A percentile compares a stretch with the other conserved stretches of the same genome.
Evolutionary conservation across 2,113 vertebrate species (phyloP).

Genomic region (Cyanoliseus patagonus): DNA sequence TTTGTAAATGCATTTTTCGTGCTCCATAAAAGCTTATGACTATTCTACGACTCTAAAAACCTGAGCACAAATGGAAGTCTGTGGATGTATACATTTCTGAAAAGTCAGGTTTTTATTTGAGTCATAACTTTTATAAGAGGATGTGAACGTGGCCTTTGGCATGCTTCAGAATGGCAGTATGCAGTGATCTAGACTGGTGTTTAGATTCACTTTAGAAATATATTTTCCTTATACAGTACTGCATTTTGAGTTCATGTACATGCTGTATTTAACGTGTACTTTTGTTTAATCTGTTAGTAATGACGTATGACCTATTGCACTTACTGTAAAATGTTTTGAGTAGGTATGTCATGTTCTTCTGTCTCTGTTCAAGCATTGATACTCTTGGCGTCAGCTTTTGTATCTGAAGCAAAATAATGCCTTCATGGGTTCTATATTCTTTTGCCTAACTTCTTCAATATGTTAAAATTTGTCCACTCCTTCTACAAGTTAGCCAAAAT

Average conservation of each 20-base stretch:
- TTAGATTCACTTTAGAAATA: not conserved
- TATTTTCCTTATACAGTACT: not conserved
- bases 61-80: not conserved
- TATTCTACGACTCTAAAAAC: not conserved
- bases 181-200: not conserved
- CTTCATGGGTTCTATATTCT: conserved; percentile 1
- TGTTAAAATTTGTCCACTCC: not conserved
- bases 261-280: not conserved
- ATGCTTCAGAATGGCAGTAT: not conserved
- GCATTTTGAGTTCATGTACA: not conserved
- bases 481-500: not conserved
- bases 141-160: not conserved
- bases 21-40: not conserved
- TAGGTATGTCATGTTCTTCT: not conserved
- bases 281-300: not conserved
- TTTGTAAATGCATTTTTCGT: not conserved
- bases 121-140: not conserved
- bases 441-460: not conserved
- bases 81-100: not conserved
- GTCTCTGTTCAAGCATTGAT: not conserved
- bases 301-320: not conserved
- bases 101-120: not conserved
- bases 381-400: not conserved
- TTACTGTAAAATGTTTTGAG: not conserved
- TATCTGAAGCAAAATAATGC: conserved; percentile 11